Base-by-base conservation (phyloP, 2,888 invertebrate species). In the Noctua fimbriata region DNA sequence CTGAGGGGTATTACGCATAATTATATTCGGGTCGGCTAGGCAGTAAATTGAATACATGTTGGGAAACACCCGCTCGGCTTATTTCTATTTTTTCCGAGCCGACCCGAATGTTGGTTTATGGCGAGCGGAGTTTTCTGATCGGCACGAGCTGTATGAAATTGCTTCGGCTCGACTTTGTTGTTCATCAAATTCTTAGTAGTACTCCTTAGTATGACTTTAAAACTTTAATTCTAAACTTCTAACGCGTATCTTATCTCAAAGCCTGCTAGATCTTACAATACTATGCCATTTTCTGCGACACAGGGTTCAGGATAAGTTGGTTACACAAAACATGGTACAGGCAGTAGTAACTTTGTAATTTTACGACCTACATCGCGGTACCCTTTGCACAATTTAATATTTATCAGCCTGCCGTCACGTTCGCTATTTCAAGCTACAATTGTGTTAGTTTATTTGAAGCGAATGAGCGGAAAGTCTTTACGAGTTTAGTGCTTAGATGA, bases 321-420 rank as follows among this genome's bases (percentile, higher is more conserved):
- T 66, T 18, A 58, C 14, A 24, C 5, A 24, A 0, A 66, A 12
- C 24, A 47, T 67, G 44, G 36, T 52, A 24, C 55, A 36, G 12
- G 1, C 14, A 47, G 18, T 52, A 32, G 32, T 65, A 21, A 32
- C 21, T 9, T 55, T 47, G 66, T 78, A 78, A 78, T 24, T 36
- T 79, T 55, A 78, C 44, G 66, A 78, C 44, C 44, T n/a, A 47
- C 32, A n/a, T 7, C n/a, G 32, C n/a, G 32, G n/a, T 21, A 21
- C 44, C 44, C 52, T 78, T 78, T 66, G 6, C 47, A 79, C 47
- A 55, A 79, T 78, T 67, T 79, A 79, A 79, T 79, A 78, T 78
- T 79, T 79, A 79, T 47, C 44, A 36, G 36, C 7, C 21, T 28
- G 12, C 21, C 32, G 52, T 55, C 28, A 55, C 36, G n/a, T 36